These are phyloP conservation scores for Lamellibrachia luymesi DNA, from an alignment of 1,140 invertebrate species.

Conservation along the genomic window DNA sequence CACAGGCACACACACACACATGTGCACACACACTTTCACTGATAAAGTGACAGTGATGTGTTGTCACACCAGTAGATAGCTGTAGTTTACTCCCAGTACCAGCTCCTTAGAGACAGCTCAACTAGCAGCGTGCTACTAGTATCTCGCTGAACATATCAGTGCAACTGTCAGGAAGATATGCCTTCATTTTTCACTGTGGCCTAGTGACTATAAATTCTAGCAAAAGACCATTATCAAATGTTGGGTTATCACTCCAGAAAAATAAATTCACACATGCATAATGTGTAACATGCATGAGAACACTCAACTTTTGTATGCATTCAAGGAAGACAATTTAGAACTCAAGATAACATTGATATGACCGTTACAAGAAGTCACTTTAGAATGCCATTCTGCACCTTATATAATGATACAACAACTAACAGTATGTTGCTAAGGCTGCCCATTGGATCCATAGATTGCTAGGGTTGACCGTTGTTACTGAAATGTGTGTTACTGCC, in stretches of 20 bases:
- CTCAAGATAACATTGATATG: no score
- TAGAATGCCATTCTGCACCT: no score
- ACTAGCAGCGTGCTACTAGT: neutral
- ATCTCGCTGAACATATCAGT: neutral
- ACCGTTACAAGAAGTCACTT: no score
- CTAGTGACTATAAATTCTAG: neutral
- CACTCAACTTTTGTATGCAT: no score
- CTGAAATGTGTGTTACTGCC: neutral
- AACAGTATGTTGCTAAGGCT: no score
- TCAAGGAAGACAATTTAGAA: no score
- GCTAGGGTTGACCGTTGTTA: neutral
- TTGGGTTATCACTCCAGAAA: neutral
- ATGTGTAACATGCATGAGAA: neutral
- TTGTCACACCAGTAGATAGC: neutral
- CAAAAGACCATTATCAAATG: neutral
- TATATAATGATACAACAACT: no score
- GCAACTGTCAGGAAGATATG: neutral
- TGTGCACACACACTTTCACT: neutral
- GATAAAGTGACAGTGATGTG: neutral
- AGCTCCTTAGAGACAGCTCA: neutral
- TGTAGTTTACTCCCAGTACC: neutral
- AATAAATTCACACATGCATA: neutral
- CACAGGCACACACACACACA: no score
- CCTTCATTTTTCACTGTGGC: neutral
- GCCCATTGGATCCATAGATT: neutral